Base-by-base conservation (phyloP, 2,113 vertebrate species). In the Barnardius zonarius region DNA sequence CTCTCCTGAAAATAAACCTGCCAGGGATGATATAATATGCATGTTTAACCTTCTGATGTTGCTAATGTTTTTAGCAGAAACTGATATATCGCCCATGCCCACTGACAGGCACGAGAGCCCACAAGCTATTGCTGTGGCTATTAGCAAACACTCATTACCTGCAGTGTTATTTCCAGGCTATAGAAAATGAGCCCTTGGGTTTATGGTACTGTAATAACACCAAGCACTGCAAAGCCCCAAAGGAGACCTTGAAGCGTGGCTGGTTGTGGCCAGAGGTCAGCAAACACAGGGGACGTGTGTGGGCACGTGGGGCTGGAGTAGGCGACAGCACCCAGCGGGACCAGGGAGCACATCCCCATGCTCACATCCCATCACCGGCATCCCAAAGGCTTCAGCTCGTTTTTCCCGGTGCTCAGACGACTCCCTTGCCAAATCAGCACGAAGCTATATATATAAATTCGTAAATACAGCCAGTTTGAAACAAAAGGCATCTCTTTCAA, bases 1-100 rank as follows among this genome's bases (percentile, higher is more conserved):
- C 92, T 97, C 95, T 92, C 74, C 43, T 28, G 95, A 92, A 97
- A 95, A 94, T 91, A 96, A 97, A 97, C 88, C 92, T 17, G 14
- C 84, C 96, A 91, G 89, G 54, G 84, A 77, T 93, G 96, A 97
- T 72, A 69, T n/a, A 91, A 97, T 68, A 95, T 81, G 89, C 88
- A 91, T 93, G 90, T 93, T 95, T 94, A 96, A 96, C 92, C 94
- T 97, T 15, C 90, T 59, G 48, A 7, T 16, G 49, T 14, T 17
- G 37, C 83, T 84, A 35, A 77, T 63, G 88, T 84, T 95, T 94
- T 93, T 17, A 93, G 88, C 90, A 88, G 92, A 74, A 92, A 48
- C 67, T 35, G 68, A 96, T 70, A 17, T 13, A 85, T 69, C 23
- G 11, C 41, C 78, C 16, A 3, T 61, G 90, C 70, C 75, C 0